These are phyloP conservation scores for Polyommatus icarus DNA, from an alignment of 2,888 invertebrate species.

Conservation along the genomic window DNA sequence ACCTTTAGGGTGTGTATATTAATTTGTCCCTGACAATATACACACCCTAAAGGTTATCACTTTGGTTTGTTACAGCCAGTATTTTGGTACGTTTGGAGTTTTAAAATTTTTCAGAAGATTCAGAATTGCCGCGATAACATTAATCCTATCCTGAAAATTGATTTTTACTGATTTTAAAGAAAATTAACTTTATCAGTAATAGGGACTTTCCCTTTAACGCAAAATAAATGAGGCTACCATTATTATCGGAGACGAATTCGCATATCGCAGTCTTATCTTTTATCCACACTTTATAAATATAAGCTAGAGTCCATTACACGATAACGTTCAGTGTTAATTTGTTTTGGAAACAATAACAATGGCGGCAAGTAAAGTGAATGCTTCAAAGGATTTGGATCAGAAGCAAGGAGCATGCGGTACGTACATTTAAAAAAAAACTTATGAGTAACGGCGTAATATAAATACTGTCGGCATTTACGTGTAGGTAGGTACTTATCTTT, in stretches of 20 bases:
- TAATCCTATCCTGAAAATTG: too few relatives aligned
- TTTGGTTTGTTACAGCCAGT: too few relatives aligned
- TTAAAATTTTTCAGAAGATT: background rate
- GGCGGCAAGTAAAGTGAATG: background rate
- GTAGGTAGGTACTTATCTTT: too few relatives aligned
- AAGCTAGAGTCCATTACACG: background rate
- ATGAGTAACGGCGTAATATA: too few relatives aligned
- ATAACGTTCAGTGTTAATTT: background rate
- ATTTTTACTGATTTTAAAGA: too few relatives aligned
- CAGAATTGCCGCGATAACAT: background rate
- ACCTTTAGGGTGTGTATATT: too few relatives aligned
- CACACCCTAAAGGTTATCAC: too few relatives aligned
- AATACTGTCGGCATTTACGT: too few relatives aligned
- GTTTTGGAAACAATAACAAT: background rate
- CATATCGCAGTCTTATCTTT: constrained; percentile 14
- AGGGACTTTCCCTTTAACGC: constrained; percentile 9
- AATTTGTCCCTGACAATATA: too few relatives aligned
- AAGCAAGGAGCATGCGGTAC: background rate
- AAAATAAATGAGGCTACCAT: constrained; percentile 15
- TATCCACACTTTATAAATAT: constrained; percentile 1
- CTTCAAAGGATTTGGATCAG: background rate
- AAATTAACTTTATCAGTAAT: background rate
- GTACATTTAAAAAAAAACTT: background rate
- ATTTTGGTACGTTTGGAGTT: background rate
- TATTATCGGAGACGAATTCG: constrained; percentile 6